Base-by-base conservation (phyloP, 1,140 invertebrate genomes). In the Rhizoglyphus robini region DNA sequence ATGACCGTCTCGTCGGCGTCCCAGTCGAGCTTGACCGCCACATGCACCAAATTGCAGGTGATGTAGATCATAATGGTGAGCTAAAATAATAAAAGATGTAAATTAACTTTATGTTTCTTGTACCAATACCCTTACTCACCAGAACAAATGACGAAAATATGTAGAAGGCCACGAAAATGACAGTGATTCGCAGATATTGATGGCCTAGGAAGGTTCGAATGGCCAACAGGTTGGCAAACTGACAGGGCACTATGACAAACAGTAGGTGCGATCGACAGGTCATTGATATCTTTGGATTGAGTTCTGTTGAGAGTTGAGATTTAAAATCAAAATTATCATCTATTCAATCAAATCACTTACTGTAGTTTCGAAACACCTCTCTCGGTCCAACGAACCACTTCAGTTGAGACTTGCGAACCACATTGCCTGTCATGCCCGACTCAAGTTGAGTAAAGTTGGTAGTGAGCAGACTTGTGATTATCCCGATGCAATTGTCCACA, bases 1-100 rank as follows among this genome's bases (percentile, higher is more conserved):
- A 97, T 74, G 3, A 69, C 72, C 11, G 69, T 66, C 67, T 79
- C 79, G 70, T 81, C 79, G 13, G 80, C 79, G 68, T 81, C 79
- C 20, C 77, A 73, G 11, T 77, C 75, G 0, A 69, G 57, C 15
- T 69, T 59, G 78, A 78, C 80, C 36, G 78, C 72, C 15, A 75
- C 71, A 63, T 79, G 75, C 1, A 81, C 79, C 65, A 82, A 72
- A 74, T 76, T 79, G 67, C 80, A 77, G 57, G 79, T 79, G 11
- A 81, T 69, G 66, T 58, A 63, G 1, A 63, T 3, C 61, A 63
- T 63, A 20, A 54, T 4, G 1, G 20, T 63, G 13, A 58, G 5
- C 27, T 48, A 20, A 20, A 36, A 27, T 36, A 34, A 23, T 11
- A 15, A 46, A 60, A 46, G 8, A 8, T 36, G 49, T 8, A 20